Evolutionary conservation across 2,797 vertebrate species (phyloP), one percentile per base, ranked within the genome.

Genomic region (Anguilla marmorata): DNA sequence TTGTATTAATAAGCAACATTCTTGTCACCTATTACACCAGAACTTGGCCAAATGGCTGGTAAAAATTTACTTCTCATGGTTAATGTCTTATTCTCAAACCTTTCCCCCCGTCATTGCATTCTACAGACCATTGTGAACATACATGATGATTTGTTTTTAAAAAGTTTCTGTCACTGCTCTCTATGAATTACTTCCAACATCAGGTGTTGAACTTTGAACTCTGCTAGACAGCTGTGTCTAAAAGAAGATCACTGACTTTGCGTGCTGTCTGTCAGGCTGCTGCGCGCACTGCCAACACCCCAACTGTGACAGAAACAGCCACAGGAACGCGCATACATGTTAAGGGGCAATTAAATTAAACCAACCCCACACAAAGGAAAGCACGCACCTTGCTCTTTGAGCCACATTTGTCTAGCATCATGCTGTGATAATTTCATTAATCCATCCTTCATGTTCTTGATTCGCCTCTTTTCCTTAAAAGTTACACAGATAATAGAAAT

Each of bases 341-440:
- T 52, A 79, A 60, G 69, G 69, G 56, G 50, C 83, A 48, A 88
- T 85, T 80, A 85, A 27, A 85, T 79, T 79, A 88, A 27, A 79
- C 66, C 52, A 30, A 85, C 87, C 84, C 7, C 41, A 2, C 45
- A 21, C 45, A 54, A 76, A 27, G 19, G 54, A 16, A 69, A 85
- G 63, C 24, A 33, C 60, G 48, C 37, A n/a, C 30, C 66, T n/a
- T n/a, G 69, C 54, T 60, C 87, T 85, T 79, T 33, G 50, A 88
- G 69, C 30, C 24, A 1, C 74, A 63, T 76, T 85, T 85, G 50
- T 72, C 85, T 54, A 85, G 87, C 33, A 30, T 66, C 56, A 54
- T 63, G 16, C 69, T 27, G 54, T 58, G 87, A 85, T 85, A 60
- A 79, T 85, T 85, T 85, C 69, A 80, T 79, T 85, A 85, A 85